phyloP scores from a whole-genome alignment of 1,140 invertebrate genomes.

The Pinna nobilis region DNA sequence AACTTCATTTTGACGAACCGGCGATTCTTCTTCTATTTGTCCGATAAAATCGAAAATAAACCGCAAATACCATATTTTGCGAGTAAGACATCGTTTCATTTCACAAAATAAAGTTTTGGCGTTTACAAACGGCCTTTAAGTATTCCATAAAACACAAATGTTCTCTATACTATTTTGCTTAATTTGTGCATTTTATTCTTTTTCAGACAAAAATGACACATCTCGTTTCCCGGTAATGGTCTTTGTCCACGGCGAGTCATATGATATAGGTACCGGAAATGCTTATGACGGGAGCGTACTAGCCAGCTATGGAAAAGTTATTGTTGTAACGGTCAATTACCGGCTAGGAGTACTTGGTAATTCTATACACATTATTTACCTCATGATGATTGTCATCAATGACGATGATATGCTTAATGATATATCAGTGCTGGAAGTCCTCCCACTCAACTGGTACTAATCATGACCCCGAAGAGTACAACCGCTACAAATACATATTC shows the following conservation, averaged over 20 bases:
- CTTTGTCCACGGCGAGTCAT: constrained; percentile 97
- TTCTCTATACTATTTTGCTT: too few species aligned
- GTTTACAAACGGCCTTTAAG: too few species aligned
- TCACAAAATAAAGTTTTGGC: too few species aligned
- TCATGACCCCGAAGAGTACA: background rate
- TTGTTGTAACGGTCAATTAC: constrained; percentile 98
- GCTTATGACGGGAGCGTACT: constrained; percentile 95
- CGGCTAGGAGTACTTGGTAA: constrained; percentile 95
- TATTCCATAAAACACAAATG: too few species aligned
- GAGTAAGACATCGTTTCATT: too few species aligned
- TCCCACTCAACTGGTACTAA: background rate
- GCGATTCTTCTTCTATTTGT: too few species aligned
- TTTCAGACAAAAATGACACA: constrained; percentile 63
- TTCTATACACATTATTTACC: background rate
- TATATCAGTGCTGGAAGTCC: background rate
- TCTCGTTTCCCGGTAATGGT: constrained; percentile 86
- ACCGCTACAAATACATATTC: background rate
- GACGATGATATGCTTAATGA: too few species aligned
- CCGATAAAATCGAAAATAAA: too few species aligned
- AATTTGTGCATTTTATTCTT: constrained; percentile 34
- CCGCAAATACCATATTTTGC: too few species aligned
- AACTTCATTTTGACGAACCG: too few species aligned
- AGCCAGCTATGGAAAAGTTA: constrained; percentile 92
- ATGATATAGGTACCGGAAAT: constrained; percentile 97
- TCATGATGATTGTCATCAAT: too few species aligned